Base-by-base conservation (phyloP, 23 tunicate species). In the Ciona savignyi region DNA sequence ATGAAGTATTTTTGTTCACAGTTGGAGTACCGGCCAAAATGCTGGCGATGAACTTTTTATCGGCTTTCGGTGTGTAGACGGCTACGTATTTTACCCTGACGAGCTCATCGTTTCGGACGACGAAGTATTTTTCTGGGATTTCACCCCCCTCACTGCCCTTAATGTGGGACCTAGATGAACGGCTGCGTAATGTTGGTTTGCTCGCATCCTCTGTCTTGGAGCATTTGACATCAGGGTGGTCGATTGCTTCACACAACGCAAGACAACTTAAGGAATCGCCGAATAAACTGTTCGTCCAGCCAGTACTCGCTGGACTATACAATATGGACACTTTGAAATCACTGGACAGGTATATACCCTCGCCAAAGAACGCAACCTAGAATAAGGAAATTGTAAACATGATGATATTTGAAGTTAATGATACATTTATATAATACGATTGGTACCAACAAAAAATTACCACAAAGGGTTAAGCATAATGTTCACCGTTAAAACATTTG, bases 191-290 rank as follows among this genome's bases (percentile, higher is more conserved):
- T 1, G 2, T 30, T 4, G 73, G 21, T 2, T n/a, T 1, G 1
- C 3, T 32, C 25, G 73, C 1, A 1, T 35, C 51, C 33, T 69
- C 33, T 67, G 77, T 63, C 49, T 77, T 56, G 19, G 86, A 79
- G 76, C 97, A 91, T 77, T 84, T 85, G 1, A 91, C 91, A 51
- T 91, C 86, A 1, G 97, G 97, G 63, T 91, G 83, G 35, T 91
- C 86, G 25, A 91, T 75, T 48, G 84, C 70, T 66, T 91, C 93
- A 51, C 97, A 91, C 28, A 84, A 72, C 25, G 97, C 97, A 20
- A 91, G 67, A 63, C 87, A 84, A 25, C 88, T 86, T 35, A 91
- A 15, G n/a, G 86, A 80, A 20, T 35, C 27, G 15, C 97, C 97
- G 25, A 84, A 60, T 29, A 91, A 23, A 61, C 91, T 84, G 60